phyloP scores from a whole-genome alignment of 1,140 invertebrate species.

The Zaprionus taronus region DNA sequence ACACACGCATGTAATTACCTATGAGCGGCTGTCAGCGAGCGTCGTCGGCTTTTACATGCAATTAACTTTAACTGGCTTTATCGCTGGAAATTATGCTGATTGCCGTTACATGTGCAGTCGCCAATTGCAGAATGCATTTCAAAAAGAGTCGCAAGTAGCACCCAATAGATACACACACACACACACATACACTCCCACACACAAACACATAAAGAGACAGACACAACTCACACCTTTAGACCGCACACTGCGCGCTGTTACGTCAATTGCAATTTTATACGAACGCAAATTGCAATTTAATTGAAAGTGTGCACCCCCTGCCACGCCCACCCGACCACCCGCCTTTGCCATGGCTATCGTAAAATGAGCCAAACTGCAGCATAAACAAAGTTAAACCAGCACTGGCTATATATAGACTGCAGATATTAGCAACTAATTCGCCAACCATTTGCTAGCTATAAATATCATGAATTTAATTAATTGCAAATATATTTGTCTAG shows the following conservation, averaged over 20 bases:
- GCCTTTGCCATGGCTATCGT: neutral
- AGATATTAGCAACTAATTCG: neutral
- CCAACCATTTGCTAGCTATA: neutral
- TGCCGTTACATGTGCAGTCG: constrained; percentile 45
- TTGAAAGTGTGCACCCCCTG: constrained; percentile 46
- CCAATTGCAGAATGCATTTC: constrained; percentile 34
- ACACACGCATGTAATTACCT: constrained; percentile 32
- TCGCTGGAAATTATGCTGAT: constrained; percentile 51
- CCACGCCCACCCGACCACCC: neutral
- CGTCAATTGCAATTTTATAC: constrained; percentile 61
- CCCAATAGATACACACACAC: constrained; percentile 17
- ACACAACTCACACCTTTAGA: neutral
- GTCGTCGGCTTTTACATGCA: constrained; percentile 33
- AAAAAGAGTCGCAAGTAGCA: constrained; percentile 12
- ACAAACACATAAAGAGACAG: neutral
- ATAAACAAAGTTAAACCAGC: constrained; percentile 1
- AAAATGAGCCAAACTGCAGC: neutral
- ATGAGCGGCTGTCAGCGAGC: constrained; percentile 26
- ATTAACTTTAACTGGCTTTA: constrained; percentile 61
- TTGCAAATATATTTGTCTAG: neutral
- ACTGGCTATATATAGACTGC: neutral
- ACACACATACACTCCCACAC: constrained; percentile 2
- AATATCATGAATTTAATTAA: neutral
- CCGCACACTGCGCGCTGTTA: constrained; percentile 19
- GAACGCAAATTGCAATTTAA: constrained; percentile 70